phyloP scores from a whole-genome alignment of 2,888 invertebrate genomes.

The Scaptomyza parva region DNA sequence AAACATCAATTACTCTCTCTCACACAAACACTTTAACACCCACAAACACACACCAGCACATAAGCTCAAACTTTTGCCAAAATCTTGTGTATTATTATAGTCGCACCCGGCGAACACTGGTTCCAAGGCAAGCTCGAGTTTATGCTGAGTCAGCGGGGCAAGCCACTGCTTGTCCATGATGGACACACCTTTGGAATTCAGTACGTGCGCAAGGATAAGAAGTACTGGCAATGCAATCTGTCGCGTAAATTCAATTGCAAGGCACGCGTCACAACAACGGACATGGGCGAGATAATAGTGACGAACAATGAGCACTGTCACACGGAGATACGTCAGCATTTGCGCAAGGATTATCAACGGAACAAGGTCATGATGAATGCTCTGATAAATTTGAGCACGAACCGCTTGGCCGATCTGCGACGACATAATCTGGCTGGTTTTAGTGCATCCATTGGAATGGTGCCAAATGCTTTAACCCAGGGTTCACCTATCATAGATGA shows the following conservation, averaged over 20 bases:
- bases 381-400: constrained; percentile 81
- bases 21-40: constrained; percentile 22
- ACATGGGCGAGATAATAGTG: constrained; percentile 83
- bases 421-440: constrained; percentile 66
- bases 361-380: constrained; percentile 85
- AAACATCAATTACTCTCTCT: constrained; percentile 44
- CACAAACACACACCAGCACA: constrained; percentile 36
- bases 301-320: constrained; percentile 85
- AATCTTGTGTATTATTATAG: constrained; percentile 76
- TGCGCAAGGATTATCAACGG: constrained; percentile 85
- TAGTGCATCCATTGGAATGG: constrained; percentile 46
- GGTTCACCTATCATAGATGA: constrained; percentile 68
- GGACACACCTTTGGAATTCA: constrained; percentile 85
- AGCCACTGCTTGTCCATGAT: constrained; percentile 84
- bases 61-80: constrained; percentile 47
- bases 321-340: constrained; percentile 84
- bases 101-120: constrained; percentile 85
- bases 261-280: constrained; percentile 85
- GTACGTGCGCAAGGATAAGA: constrained; percentile 85
- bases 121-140: constrained; percentile 85
- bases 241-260: constrained; percentile 85
- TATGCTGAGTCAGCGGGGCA: constrained; percentile 85
- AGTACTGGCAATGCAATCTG: constrained; percentile 85
- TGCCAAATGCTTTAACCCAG: constrained; percentile 50
- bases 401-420: constrained; percentile 77